Conservation (phyloP, 2,797 vertebrate species). For the Graptemys geographica region DNA sequence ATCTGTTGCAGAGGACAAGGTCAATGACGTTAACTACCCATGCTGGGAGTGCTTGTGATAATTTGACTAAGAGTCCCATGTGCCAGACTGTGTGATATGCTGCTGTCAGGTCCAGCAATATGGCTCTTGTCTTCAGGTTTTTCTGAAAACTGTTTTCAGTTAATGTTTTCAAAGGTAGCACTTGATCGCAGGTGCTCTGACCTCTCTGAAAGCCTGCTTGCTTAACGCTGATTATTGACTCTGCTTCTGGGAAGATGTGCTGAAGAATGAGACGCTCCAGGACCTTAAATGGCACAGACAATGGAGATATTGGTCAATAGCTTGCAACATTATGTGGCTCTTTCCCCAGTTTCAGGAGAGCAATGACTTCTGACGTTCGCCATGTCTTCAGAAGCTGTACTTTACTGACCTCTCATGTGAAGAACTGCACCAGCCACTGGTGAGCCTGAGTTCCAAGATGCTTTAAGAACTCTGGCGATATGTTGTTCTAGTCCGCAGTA, state of each 20-base stretch:
- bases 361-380: not conserved
- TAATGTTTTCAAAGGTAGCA: not conserved
- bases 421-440: not conserved
- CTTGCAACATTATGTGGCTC: not conserved
- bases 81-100: not conserved
- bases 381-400: no score
- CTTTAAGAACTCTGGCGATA: not conserved
- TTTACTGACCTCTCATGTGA: not conserved
- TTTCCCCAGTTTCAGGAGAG: not conserved
- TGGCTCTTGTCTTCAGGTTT: not conserved
- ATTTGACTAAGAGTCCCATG: not conserved
- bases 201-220: not conserved
- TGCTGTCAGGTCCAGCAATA: not conserved
- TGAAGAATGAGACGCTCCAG: not conserved
- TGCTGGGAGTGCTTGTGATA: not conserved
- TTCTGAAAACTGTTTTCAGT: not conserved
- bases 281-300: not conserved
- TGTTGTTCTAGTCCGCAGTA: not conserved
- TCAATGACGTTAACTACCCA: not conserved
- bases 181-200: not conserved
- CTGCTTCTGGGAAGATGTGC: not conserved
- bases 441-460: not conserved
- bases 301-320: not conserved
- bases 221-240: not conserved
- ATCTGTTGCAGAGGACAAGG: not conserved